These are phyloP conservation scores for Trichonephila clavipes DNA, from an alignment of 1,140 invertebrate genomes.

Conservation along the genomic window DNA sequence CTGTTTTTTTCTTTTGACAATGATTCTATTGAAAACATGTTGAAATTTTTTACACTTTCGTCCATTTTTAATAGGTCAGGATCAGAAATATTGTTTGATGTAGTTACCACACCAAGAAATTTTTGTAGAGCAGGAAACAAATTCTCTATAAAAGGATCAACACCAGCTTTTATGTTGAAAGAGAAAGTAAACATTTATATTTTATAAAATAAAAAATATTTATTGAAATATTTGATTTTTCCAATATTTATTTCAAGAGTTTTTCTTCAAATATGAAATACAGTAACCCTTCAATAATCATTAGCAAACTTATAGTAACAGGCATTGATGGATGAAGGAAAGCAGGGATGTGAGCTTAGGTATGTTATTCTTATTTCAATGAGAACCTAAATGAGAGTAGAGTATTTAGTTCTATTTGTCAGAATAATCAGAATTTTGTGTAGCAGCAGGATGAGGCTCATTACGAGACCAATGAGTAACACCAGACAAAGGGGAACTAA, in stretches of 20 bases:
- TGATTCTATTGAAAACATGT: conserved; percentile 55
- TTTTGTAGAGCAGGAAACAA: conserved; percentile 81
- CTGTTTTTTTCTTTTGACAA: neutral
- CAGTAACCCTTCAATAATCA: no score
- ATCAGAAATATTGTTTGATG: neutral
- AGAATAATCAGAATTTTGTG: conserved; percentile 70
- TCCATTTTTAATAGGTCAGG: neutral
- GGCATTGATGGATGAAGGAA: no score
- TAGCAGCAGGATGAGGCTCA: conserved; percentile 52
- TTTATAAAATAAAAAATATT: no score
- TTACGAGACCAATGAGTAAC: conserved; percentile 76
- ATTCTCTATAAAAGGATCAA: conserved; percentile 83
- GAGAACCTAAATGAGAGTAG: no score
- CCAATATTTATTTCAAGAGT: no score
- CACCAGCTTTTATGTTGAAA: conserved; percentile 82
- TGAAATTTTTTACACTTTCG: conserved; percentile 44
- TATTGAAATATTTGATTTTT: no score
- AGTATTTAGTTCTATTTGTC: neutral
- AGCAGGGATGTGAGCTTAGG: no score
- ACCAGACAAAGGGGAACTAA: conserved; percentile 83
- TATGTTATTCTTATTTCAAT: no score
- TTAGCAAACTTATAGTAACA: no score
- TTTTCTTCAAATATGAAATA: no score
- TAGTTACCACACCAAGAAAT: conserved; percentile 55
- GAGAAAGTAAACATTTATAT: conserved; percentile 27